phyloP scores from a whole-genome alignment of 2,113 vertebrate genomes.

The Sialia sialis region DNA sequence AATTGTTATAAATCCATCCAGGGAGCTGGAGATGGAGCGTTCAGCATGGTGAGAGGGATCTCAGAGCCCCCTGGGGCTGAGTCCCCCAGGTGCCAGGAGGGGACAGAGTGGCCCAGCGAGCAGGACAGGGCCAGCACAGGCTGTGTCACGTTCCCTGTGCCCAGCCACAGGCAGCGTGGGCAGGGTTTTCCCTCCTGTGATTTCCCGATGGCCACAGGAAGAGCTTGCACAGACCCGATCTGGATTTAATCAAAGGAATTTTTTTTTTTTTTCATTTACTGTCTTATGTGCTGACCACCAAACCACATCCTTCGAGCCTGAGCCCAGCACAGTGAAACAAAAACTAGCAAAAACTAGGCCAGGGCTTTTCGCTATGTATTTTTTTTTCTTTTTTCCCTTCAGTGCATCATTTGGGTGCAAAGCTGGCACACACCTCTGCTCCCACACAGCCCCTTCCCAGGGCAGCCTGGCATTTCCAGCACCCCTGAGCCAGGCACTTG shows the following conservation, averaged over 20 bases:
- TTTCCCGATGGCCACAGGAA: conserved; percentile 5
- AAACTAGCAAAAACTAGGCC: conserved; percentile 68
- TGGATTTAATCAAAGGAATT: conserved; percentile 47
- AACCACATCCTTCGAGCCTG: conserved; percentile 64
- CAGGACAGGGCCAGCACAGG: background rate
- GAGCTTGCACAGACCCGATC: background rate
- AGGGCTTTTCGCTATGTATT: background rate
- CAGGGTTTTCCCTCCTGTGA: conserved; percentile 29
- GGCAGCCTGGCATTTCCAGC: background rate
- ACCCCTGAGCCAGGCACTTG: background rate
- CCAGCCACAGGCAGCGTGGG: background rate
- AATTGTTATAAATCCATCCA: background rate
- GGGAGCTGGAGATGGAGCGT: background rate
- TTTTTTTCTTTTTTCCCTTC: background rate
- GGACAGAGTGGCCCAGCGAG: fast-evolving
- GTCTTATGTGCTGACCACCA: conserved; percentile 38
- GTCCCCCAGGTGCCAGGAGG: fast-evolving
- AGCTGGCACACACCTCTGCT: background rate
- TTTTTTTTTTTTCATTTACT: conserved; percentile 20
- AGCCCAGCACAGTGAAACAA: conserved; percentile 39
- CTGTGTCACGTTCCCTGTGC: fast-evolving
- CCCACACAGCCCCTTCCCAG: background rate
- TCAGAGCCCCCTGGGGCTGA: background rate
- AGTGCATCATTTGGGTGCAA: background rate
- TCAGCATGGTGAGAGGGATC: fast-evolving